Evolutionary conservation across 1,140 invertebrate genomes (phyloP).

Genomic region (Eupeodes corollae): DNA sequence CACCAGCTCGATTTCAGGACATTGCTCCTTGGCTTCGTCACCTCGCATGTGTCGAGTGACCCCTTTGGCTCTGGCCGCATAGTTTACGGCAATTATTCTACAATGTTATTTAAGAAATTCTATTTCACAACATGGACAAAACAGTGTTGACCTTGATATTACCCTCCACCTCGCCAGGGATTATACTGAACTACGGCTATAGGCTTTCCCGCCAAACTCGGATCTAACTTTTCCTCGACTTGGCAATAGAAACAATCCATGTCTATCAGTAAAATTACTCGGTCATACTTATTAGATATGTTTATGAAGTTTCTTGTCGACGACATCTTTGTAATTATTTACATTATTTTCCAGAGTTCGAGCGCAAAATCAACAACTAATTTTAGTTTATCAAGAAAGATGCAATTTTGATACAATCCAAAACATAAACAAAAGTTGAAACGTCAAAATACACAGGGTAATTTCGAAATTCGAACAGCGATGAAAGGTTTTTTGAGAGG

Average conservation of each 20-base stretch:
- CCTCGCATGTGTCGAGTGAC: constrained; percentile 83
- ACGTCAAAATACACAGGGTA: no score
- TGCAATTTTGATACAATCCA: no score
- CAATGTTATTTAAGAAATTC: constrained; percentile 4
- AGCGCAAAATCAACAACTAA: no score
- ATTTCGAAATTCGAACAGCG: no score
- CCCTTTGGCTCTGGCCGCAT: constrained; percentile 82
- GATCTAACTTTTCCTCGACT: constrained; percentile 83
- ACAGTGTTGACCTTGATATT: constrained; percentile 16
- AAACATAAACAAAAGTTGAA: no score
- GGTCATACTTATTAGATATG: constrained; percentile 35
- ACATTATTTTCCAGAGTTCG: no score
- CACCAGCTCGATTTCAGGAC: constrained; percentile 75
- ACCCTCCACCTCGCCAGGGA: constrained; percentile 82
- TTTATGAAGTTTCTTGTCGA: constrained; percentile 17
- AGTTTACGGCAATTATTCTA: constrained; percentile 95
- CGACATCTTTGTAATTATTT: background rate
- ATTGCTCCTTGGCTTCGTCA: constrained; percentile 79
- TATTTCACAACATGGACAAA: background rate
- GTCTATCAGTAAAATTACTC: constrained; percentile 81
- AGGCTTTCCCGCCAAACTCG: constrained; percentile 70
- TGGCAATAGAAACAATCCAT: constrained; percentile 99
- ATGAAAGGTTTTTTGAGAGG: no score
- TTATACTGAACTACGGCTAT: constrained; percentile 94
- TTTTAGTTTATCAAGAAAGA: no score